Evolutionary conservation across 1,140 invertebrate genomes (phyloP), one percentile per base, ranked within the genome.

Genomic region (Macrobrachium rosenbergii): DNA sequence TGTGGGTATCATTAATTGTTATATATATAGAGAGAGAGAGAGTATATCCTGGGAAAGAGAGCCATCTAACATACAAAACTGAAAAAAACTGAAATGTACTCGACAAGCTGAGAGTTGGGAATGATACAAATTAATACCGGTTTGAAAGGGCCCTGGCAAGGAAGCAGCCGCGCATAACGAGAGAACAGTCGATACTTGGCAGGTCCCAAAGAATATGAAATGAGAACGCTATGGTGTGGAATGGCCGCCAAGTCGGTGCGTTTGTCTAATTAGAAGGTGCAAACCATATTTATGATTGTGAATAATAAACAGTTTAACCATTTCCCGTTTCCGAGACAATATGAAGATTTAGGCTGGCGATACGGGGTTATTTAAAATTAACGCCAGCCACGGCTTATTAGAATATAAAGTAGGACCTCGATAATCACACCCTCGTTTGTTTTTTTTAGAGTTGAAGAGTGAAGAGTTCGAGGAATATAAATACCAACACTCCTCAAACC

Each of bases 251-350:
- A 12, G 73, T 64, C 83, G 83, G 83, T 64, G 17, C 76, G 83
- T 84, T 84, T 84, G 75, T 84, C 83, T 84, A 84, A 84, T 84
- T 84, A 84, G 63, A 84, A 84, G 83, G 83, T 84, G 83, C 83
- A 84, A 84, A 84, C 59, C 59, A 52, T 84, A 84, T 84, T 84
- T 84, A 84, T 84, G 83, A 84, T 52, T 58, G 21, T 84, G 83
- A 77, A 84, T 84, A 84, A 84, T 84, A 84, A 78, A 78, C 60
- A 84, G 83, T 78, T 84, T 84, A 84, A 69, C 73, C 76, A 73
- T 73, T 83, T 83, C 21, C 69, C 52, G 21, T 59, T 79, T n/a
- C 77, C 45, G 14, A 60, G 45, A 79, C 77, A 79, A 79, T 79
- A 79, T 79, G 77, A 62, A 69, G 80, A 52, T 67, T 62, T 28